Base-by-base conservation (phyloP, 1,140 invertebrate species). In the Zaprionus lachaisei region DNA sequence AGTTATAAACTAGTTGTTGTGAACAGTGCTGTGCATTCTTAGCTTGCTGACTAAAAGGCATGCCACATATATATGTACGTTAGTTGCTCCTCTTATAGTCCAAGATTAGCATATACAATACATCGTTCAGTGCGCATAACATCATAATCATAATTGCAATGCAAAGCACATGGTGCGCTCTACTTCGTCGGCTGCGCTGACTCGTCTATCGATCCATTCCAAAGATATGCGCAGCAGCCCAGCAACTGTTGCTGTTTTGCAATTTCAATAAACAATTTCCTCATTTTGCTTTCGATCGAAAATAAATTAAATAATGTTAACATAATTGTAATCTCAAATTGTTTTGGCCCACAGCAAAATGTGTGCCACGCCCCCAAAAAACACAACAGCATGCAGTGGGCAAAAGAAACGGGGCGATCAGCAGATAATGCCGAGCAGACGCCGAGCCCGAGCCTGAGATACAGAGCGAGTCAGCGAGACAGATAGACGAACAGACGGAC, bases 261-360 rank as follows among this genome's bases (percentile, higher is more conserved):
- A 72, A 72, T 72, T 72, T 66, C 72, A 74, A 78, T 79, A 78
- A 82, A 64, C 77, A 74, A 82, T 79, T 62, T 73, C 69, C 62
- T 70, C 44, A 54, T 71, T 34, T 47, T 41, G 60, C 55, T 38
- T 17, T 31, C 65, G 41, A 61, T 61, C 60, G 34, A 62, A 74
- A 83, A 56, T 83, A 83, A 83, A 83, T 80, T 37, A 72, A 74
- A 79, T 76, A 58, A 76, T 79, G 64, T 72, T 83, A 83, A 79
- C 77, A 65, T 76, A 72, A 72, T 83, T 68, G 64, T 66, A 49
- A 83, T 83, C 80, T 72, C 9, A 62, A 75, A 75, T 75, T 75
- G 72, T 68, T 73, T 75, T 64, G 51, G 66, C 65, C 72, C 72
- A 74, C 38, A 74, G 65, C 65, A 17, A 70, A 79, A 49, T 60